Evolutionary conservation across 1,140 invertebrate genomes (phyloP).

Genomic region (Bombus terrestris): DNA sequence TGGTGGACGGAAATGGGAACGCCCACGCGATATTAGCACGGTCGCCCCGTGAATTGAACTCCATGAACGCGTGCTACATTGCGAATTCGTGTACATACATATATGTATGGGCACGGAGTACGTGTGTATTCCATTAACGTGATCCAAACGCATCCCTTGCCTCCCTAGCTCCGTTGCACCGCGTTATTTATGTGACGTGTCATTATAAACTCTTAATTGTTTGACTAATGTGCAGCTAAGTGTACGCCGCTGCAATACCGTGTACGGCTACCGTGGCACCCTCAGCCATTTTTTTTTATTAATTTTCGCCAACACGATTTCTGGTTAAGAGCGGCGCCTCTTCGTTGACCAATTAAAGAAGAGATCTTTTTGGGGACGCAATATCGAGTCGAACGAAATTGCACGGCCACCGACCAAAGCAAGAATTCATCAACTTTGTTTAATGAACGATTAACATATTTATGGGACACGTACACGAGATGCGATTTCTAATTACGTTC

Average conservation of each 20-base stretch:
- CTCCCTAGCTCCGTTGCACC: slow-evolving; percentile 35
- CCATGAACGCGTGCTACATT: slow-evolving; percentile 46
- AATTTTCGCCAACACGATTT: slow-evolving; percentile 38
- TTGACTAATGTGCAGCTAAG: slow-evolving; percentile 79
- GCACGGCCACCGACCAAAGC: not conserved
- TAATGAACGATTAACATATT: slow-evolving; percentile 53
- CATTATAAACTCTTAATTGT: slow-evolving; percentile 81
- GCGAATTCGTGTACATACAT: slow-evolving; percentile 60
- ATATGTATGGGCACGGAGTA: slow-evolving; percentile 25
- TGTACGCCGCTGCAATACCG: slow-evolving; percentile 39
- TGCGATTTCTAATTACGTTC: not conserved
- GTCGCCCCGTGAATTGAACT: slow-evolving; percentile 66
- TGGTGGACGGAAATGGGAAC: slow-evolving; percentile 74
- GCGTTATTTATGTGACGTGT: slow-evolving; percentile 82
- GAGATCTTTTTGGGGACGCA: slow-evolving; percentile 14
- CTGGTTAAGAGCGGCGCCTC: slow-evolving; percentile 24
- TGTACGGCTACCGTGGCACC: not conserved
- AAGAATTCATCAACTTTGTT: slow-evolving; percentile 34
- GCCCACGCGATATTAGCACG: slow-evolving; percentile 70
- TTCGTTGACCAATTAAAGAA: slow-evolving; percentile 40
- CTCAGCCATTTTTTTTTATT: not conserved
- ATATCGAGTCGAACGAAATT: slow-evolving; percentile 25
- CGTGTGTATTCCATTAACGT: slow-evolving; percentile 66
- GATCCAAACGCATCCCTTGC: slow-evolving; percentile 54
- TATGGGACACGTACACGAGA: slow-evolving; percentile 18